Percentiles rank a stretch among this genome's conserved stretches.
phyloP scores from a whole-genome alignment of 1,140 invertebrate species.

The Plectrocnemia conspersa region DNA sequence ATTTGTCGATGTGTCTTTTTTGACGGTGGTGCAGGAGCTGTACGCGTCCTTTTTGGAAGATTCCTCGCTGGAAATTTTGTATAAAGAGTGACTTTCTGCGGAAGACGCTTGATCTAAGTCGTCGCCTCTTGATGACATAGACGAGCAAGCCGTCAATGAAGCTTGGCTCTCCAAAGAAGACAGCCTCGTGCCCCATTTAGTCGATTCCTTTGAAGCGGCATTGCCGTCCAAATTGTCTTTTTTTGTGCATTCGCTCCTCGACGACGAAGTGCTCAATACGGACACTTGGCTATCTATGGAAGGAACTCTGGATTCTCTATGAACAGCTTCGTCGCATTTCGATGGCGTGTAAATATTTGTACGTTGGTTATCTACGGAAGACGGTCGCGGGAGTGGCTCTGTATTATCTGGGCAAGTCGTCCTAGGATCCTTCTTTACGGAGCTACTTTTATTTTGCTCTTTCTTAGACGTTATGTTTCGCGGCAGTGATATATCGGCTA shows the following conservation, averaged over 20 bases:
- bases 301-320: constrained; percentile 22
- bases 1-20: constrained; percentile 13
- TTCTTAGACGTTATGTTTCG: no score
- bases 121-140: constrained; percentile 12
- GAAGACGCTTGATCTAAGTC: constrained; percentile 3
- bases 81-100: constrained; percentile 3
- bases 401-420: constrained; percentile 9
- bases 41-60: neutral
- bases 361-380: constrained; percentile 5
- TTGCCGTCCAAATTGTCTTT: constrained; percentile 4
- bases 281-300: constrained; percentile 22
- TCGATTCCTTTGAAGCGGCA: constrained; percentile 9
- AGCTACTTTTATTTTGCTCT: constrained; percentile 1
- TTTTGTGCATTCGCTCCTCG: constrained; percentile 9
- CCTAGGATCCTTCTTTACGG: constrained; percentile 14
- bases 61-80: neutral
- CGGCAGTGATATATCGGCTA: no score
- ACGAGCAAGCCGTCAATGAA: constrained; percentile 8
- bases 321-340: constrained; percentile 11
- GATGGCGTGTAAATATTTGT: no score
- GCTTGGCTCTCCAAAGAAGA: constrained; percentile 20
- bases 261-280: constrained; percentile 4
- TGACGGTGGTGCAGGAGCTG: constrained; percentile 1
- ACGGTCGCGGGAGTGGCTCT: constrained; percentile 1
- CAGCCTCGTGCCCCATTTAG: constrained; percentile 15